phyloP scores from a whole-genome alignment of 2,113 vertebrate species.

The Chlamydotis undulata region DNA sequence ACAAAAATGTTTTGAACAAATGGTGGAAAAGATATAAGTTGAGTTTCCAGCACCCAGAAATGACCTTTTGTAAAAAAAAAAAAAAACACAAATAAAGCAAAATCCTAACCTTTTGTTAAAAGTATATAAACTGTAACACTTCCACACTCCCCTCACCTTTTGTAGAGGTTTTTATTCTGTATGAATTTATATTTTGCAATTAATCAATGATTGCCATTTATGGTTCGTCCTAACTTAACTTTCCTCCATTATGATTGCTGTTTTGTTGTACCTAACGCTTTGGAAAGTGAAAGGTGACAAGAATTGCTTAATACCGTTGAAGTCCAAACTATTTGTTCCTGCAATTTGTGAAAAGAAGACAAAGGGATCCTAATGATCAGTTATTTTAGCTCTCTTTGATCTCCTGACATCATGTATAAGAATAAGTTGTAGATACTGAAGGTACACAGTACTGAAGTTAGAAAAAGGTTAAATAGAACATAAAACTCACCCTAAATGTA shows the following conservation, averaged over 20 bases:
- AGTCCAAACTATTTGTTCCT: not conserved
- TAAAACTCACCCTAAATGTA: not conserved
- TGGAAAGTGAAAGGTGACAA: not conserved
- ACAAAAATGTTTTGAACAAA: not conserved
- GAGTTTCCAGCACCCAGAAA: not conserved
- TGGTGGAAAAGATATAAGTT: not conserved
- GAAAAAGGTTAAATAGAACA: not conserved
- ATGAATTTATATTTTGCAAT: not conserved
- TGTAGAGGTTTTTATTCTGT: not conserved
- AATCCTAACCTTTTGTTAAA: not conserved
- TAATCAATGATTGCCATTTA: not conserved
- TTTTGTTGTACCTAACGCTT: not conserved
- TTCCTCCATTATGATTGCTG: not conserved
- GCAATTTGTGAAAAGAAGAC: not conserved
- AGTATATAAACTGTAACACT: not conserved
- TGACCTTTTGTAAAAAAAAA: not conserved
- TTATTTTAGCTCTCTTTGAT: not conserved
- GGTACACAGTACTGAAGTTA: not conserved
- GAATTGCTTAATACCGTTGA: not conserved
- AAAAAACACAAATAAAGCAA: not conserved
- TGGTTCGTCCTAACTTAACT: not conserved
- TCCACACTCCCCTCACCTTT: not conserved
- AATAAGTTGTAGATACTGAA: not conserved
- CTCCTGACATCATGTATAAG: not conserved
- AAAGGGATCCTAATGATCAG: not conserved